Conservation (phyloP, 2,888 invertebrate genomes). For the Synanthedon vespiformis region DNA sequence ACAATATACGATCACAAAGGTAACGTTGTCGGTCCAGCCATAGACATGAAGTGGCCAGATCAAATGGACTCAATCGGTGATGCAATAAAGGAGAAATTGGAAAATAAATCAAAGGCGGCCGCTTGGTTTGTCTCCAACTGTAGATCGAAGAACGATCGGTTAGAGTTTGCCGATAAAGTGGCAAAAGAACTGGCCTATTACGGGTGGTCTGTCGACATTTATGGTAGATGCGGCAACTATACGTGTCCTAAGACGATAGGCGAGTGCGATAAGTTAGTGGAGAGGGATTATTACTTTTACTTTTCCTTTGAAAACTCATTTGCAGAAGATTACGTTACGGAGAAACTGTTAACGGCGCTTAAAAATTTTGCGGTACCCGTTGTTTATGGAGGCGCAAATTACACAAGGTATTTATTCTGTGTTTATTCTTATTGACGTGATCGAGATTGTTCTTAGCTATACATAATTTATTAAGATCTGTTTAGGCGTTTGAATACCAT, state of each 20-base stretch:
- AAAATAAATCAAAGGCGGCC: slow-evolving; percentile 23
- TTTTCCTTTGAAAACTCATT: slow-evolving; percentile 36
- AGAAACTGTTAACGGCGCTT: slow-evolving; percentile 35
- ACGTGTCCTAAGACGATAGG: slow-evolving; percentile 16
- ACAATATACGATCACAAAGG: slow-evolving; percentile 21
- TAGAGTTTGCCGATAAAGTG: slow-evolving; percentile 13
- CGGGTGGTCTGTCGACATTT: slow-evolving; percentile 25
- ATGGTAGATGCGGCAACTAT: slow-evolving; percentile 25
- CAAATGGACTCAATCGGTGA: slow-evolving; percentile 27
- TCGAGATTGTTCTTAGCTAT: too few relatives aligned
- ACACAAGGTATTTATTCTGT: slow-evolving; percentile 26
- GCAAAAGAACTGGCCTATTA: slow-evolving; percentile 15
- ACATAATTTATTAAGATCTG: too few relatives aligned
- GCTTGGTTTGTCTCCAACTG: slow-evolving; percentile 37
- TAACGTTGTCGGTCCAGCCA: slow-evolving; percentile 24
- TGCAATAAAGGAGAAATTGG: slow-evolving; percentile 15
- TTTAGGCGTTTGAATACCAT: too few relatives aligned
- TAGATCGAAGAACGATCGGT: slow-evolving; percentile 16
- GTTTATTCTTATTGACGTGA: too few relatives aligned
- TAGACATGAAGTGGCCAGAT: slow-evolving; percentile 27
- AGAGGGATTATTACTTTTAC: slow-evolving; percentile 35
- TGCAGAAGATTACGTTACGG: slow-evolving; percentile 36
- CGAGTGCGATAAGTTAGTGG: slow-evolving; percentile 18
- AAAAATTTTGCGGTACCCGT: slow-evolving; percentile 72
- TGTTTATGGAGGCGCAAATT: slow-evolving; percentile 74